phyloP scores from a whole-genome alignment of 2,113 vertebrate species.

The Callipepla californica region DNA sequence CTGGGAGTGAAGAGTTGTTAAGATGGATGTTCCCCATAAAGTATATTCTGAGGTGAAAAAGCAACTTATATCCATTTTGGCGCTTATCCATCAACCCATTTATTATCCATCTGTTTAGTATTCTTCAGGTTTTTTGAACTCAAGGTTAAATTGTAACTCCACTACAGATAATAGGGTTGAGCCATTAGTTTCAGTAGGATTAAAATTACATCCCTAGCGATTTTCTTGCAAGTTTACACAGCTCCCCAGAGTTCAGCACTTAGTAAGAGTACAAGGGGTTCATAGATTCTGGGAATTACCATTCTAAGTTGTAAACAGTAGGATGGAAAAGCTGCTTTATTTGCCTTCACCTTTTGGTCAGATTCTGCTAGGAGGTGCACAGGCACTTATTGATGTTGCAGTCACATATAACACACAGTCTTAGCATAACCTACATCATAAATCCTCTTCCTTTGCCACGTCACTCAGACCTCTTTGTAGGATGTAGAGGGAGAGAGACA shows the following conservation, averaged over 20 bases:
- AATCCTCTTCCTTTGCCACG: not conserved
- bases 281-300: not conserved
- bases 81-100: not conserved
- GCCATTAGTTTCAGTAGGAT: not conserved
- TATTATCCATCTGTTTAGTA: not conserved
- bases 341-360: not conserved
- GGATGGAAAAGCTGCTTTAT: not conserved
- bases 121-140: slow-evolving; percentile 13
- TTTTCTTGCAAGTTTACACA: not conserved
- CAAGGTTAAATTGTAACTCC: slow-evolving; percentile 8
- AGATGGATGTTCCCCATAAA: slow-evolving; percentile 12
- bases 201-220: not conserved
- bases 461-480: not conserved
- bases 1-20: not conserved
- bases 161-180: not conserved
- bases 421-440: not conserved
- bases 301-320: not conserved
- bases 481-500: not conserved
- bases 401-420: accelerated
- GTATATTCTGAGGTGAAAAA: not conserved
- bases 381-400: not conserved
- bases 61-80: not conserved
- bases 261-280: not conserved
- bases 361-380: not conserved
- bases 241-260: not conserved